Base-by-base conservation (phyloP, 23 tunicate species). In the Halocynthia aurantium region DNA sequence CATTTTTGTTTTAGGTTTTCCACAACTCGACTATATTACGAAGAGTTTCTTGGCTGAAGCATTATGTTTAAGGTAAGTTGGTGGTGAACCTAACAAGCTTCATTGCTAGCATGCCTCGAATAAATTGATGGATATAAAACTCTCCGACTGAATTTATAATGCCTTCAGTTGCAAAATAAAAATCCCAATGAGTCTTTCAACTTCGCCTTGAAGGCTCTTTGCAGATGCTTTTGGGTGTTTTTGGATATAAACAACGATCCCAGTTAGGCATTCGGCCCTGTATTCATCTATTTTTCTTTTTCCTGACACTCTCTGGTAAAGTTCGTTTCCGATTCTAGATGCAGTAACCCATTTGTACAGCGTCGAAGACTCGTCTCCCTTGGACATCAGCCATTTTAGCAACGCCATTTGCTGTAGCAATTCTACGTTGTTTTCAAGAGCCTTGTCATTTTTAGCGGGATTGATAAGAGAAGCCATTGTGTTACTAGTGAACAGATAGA, bases 231-330 rank as follows among this genome's bases (percentile, higher is more conserved):
- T 84, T 8, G 96, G 96, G 52, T 89, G 70, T 8, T 80, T 69
- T 70, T 84, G 70, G 61, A 89, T 62, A 78, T 54, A 89, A 20
- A 71, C 53, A 5, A 80, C 70, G 40, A 89, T 80, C 56, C 76
- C 81, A 8, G 81, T 82, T 22, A 84, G 67, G 76, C 85, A 89
- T 70, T 80, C 58, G 49, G 72, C 82, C 44, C 76, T 80, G 79
- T 55, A 84, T n/a, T 84, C 85, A 13, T 65, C 83, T 49, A 89
- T 80, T 69, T 89, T 80, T 69, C 88, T 49, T 17, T 69, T 49
- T n/a, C 96, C 96, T 63, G 84, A 80, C 17, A 89, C 85, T 69
- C 96, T 72, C 55, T 89, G 96, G 62, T 80, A 89, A 22, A 89
- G 21, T 53, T 89, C 96, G 61, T 89, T 89, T 0, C 77, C 96